Percentiles rank a stretch among this genome's conserved stretches.
phyloP scores from a whole-genome alignment of 1,140 invertebrate genomes.

The Apis laboriosa region DNA sequence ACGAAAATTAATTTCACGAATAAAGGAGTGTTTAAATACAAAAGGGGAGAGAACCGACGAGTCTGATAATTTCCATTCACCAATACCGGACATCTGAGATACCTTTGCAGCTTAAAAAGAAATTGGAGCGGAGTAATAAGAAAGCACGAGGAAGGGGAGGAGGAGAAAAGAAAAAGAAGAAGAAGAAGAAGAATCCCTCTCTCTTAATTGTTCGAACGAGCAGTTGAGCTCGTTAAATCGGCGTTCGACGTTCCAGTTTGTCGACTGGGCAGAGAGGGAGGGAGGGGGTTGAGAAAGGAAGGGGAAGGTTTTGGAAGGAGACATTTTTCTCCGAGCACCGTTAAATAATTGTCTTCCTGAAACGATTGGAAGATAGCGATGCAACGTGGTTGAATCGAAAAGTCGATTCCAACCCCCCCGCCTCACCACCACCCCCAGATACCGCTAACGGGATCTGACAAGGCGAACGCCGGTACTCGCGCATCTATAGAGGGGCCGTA shows the following conservation, averaged over 20 bases:
- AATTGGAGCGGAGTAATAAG: not conserved
- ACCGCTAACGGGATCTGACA: constrained; percentile 52
- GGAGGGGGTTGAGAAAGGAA: too few species aligned
- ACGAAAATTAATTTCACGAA: not conserved
- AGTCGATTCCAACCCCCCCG: constrained; percentile 35
- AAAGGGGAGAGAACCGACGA: not conserved
- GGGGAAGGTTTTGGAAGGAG: not conserved
- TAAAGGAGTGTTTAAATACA: too few species aligned
- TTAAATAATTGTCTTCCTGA: constrained; percentile 52
- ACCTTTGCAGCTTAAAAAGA: not conserved
- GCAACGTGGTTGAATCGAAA: constrained; percentile 57
- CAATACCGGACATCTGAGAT: not conserved
- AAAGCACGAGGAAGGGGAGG: not conserved
- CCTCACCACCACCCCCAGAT: not conserved
- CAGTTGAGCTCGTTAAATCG: constrained; percentile 13
- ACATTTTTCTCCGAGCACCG: constrained; percentile 31
- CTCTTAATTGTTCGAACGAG: not conserved
- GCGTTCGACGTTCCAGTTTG: constrained; percentile 10
- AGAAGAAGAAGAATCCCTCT: not conserved
- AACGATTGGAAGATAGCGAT: constrained; percentile 55
- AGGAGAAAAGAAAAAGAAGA: not conserved
- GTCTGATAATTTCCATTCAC: not conserved
- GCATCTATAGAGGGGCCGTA: constrained; percentile 52
- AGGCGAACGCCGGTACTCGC: constrained; percentile 31
- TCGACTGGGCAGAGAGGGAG: not conserved